These are phyloP conservation scores for Mycetomoellerius zeteki DNA, from an alignment of 1,140 invertebrate genomes.

Conservation along the genomic window DNA sequence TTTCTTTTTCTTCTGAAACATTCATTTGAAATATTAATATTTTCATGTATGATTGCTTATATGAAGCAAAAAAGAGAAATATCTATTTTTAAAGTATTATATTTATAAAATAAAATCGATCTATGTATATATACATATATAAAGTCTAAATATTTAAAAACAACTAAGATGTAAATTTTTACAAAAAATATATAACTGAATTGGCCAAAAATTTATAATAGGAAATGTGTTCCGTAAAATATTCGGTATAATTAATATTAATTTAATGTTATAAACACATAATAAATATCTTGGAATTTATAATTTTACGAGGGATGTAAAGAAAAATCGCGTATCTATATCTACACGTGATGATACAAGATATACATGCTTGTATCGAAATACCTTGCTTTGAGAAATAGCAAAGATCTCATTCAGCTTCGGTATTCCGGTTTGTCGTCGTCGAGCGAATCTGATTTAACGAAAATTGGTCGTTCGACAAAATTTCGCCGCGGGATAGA, in stretches of 20 bases:
- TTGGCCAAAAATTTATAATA: not conserved
- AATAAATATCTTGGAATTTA: constrained; percentile 3
- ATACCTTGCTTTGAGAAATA: constrained; percentile 37
- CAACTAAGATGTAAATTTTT: not conserved
- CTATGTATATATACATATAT: too few relatives aligned
- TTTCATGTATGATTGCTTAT: not conserved
- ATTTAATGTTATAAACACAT: not conserved
- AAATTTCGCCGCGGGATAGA: not conserved
- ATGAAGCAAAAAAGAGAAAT: not conserved
- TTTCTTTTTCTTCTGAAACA: not conserved
- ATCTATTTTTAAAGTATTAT: not conserved
- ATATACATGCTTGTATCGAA: constrained; percentile 22
- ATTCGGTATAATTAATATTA: constrained; percentile 5
- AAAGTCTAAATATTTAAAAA: not conserved
- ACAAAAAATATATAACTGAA: not conserved
- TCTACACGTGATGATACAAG: not conserved
- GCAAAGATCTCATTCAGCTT: constrained; percentile 2
- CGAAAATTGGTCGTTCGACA: constrained; percentile 43
- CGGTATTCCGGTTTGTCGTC: constrained; percentile 35
- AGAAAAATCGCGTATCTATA: not conserved
- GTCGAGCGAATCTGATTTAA: constrained; percentile 39
- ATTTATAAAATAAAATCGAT: too few relatives aligned
- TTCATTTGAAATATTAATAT: not conserved
- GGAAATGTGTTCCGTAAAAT: too few relatives aligned
- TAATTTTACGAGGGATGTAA: not conserved